Conservation (phyloP, 2,113 vertebrate species). For the Brienomyrus brachyistius region DNA sequence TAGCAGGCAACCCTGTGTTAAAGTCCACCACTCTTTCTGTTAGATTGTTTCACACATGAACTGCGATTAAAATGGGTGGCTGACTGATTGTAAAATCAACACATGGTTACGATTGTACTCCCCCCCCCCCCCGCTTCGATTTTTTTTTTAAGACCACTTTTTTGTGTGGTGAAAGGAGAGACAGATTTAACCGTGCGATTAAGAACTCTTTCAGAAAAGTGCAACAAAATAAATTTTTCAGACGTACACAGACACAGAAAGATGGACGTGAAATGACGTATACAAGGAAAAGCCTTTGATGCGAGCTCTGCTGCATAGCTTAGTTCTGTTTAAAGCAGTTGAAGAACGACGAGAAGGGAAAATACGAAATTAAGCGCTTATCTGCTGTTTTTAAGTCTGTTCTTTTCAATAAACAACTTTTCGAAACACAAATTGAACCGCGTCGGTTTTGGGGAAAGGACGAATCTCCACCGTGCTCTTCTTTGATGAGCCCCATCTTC, state of each 20-base stretch:
- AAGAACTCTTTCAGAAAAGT: constrained; percentile 60
- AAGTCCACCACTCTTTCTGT: constrained; percentile 68
- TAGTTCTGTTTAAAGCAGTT: constrained; percentile 92
- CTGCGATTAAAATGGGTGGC: constrained; percentile 42
- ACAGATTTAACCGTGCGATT: constrained; percentile 70
- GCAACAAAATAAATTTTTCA: constrained; percentile 49
- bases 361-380: constrained; percentile 36
- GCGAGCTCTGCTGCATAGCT: constrained; percentile 96
- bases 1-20: constrained; percentile 75
- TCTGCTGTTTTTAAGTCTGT: constrained; percentile 21
- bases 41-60: constrained; percentile 57
- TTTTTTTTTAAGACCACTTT: constrained; percentile 78
- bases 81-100: constrained; percentile 81
- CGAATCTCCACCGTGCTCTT: constrained; percentile 41
- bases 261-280: constrained; percentile 52
- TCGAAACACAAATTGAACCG: constrained; percentile 40
- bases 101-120: constrained; percentile 53
- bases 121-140: constrained; percentile 43
- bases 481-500: constrained; percentile 1
- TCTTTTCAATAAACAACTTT: constrained; percentile 31
- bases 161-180: constrained; percentile 65
- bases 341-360: constrained; percentile 55
- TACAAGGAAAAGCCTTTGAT: constrained; percentile 73
- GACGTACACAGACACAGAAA: constrained; percentile 27
- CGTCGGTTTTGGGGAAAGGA: constrained; percentile 30